A percentile compares a stretch with the other conserved stretches of the same genome.
Evolutionary conservation across 2,797 vertebrate genomes (phyloP).

Genomic region (Heteromormyrus szaboi): DNA sequence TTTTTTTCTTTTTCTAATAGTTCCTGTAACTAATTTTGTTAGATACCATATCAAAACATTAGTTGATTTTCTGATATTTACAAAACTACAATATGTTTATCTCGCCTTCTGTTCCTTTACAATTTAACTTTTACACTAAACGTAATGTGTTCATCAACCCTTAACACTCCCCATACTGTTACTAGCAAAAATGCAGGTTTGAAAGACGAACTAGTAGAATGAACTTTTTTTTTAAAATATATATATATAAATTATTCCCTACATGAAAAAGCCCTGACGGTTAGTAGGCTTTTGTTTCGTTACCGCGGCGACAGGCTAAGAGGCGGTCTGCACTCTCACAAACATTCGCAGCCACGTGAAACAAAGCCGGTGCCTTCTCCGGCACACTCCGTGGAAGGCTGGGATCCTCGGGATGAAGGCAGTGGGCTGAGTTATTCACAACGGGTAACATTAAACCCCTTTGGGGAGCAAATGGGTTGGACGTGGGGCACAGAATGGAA

Average conservation of each 20-base stretch:
- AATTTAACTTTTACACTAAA: neutral
- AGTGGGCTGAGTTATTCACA: slow-evolving; percentile 52
- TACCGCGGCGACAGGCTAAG: slow-evolving; percentile 30
- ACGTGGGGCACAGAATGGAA: slow-evolving; percentile 55
- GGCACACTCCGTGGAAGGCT: slow-evolving; percentile 51
- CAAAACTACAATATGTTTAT: neutral
- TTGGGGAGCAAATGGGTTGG: slow-evolving; percentile 48
- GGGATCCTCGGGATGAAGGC: slow-evolving; percentile 44
- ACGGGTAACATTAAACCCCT: slow-evolving; percentile 57
- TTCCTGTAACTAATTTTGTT: neutral
- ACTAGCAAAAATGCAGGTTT: neutral
- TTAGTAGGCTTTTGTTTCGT: neutral
- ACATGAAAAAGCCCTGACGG: neutral
- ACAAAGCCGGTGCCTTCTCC: slow-evolving; percentile 45
- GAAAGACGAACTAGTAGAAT: neutral
- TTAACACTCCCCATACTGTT: slow-evolving; percentile 35
- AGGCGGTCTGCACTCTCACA: neutral
- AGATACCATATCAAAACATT: neutral
- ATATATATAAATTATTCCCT: neutral
- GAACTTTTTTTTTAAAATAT: neutral
- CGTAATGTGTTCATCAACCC: slow-evolving; percentile 63
- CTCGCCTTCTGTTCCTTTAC: neutral
- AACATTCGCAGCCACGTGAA: slow-evolving; percentile 38
- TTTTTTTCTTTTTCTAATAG: neutral
- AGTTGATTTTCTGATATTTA: slow-evolving; percentile 1